These are phyloP conservation scores for Meriones unguiculatus DNA, from an alignment of 2,113 vertebrate genomes.

Conservation along the genomic window DNA sequence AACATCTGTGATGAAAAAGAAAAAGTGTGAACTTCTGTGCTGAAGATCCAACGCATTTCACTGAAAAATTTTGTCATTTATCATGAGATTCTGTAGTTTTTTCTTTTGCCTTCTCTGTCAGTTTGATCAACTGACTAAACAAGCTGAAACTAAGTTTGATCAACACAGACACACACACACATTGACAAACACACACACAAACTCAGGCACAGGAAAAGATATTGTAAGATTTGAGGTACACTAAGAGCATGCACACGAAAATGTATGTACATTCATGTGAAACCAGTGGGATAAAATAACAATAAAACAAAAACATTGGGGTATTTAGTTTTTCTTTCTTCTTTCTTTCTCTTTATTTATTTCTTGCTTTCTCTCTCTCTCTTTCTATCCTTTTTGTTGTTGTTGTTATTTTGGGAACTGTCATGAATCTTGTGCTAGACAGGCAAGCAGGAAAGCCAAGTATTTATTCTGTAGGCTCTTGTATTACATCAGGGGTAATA, in stretches of 20 bases:
- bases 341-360: neutral
- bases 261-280: neutral
- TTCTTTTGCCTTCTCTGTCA: slow-evolving; percentile 41
- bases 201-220: neutral
- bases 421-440: neutral
- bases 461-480: neutral
- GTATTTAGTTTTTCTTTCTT: neutral
- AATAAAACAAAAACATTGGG: neutral
- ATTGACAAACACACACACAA: no score
- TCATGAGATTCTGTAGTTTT: neutral
- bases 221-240: neutral
- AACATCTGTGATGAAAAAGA: neutral
- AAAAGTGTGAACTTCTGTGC: neutral
- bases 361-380: neutral
- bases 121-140: slow-evolving; percentile 9
- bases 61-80: neutral
- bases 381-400: no score
- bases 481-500: neutral
- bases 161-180: neutral
- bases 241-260: neutral
- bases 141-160: neutral
- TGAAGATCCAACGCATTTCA: slow-evolving; percentile 30
- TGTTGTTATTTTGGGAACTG: slow-evolving; percentile 28
- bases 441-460: slow-evolving; percentile 14
- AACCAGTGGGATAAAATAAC: slow-evolving; percentile 30